Conservation (phyloP, 92 coral and sea anemone species). For the Muricea muricata region DNA sequence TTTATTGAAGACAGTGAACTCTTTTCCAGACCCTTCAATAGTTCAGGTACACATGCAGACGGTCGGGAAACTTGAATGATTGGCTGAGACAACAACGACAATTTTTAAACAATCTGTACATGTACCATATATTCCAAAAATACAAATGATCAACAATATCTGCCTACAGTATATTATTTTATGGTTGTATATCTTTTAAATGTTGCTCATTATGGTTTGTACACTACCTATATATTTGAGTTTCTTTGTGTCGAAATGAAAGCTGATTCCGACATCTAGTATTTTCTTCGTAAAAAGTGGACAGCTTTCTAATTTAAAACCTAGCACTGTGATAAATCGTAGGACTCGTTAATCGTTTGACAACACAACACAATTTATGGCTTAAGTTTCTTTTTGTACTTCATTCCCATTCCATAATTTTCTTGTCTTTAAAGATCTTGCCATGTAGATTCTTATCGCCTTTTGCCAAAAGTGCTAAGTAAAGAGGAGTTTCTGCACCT, state of each 20-base stretch:
- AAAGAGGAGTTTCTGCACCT: slow-evolving; percentile 48
- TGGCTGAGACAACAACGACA: too few relatives aligned
- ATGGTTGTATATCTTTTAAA: neutral
- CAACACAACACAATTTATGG: neutral
- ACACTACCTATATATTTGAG: neutral
- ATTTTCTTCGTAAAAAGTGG: neutral
- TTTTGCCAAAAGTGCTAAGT: slow-evolving; percentile 26
- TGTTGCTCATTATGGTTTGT: neutral
- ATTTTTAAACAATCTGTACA: too few relatives aligned
- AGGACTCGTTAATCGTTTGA: neutral
- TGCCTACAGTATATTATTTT: neutral
- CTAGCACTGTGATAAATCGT: too few relatives aligned
- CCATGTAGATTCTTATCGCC: slow-evolving; percentile 33
- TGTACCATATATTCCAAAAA: too few relatives aligned
- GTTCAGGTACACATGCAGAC: too few relatives aligned
- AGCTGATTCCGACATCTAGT: neutral
- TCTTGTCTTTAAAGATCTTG: slow-evolving; percentile 42
- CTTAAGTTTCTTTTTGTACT: neutral
- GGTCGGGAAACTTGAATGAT: too few relatives aligned
- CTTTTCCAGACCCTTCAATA: too few relatives aligned
- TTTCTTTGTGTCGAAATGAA: neutral
- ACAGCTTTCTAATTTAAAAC: neutral
- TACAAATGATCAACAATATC: too few relatives aligned
- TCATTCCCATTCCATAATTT: slow-evolving; percentile 46
- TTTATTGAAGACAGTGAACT: too few relatives aligned